Percentiles rank a stretch among this genome's conserved stretches.
phyloP scores from a whole-genome alignment of 2,113 vertebrate genomes.

The Esox niger region DNA sequence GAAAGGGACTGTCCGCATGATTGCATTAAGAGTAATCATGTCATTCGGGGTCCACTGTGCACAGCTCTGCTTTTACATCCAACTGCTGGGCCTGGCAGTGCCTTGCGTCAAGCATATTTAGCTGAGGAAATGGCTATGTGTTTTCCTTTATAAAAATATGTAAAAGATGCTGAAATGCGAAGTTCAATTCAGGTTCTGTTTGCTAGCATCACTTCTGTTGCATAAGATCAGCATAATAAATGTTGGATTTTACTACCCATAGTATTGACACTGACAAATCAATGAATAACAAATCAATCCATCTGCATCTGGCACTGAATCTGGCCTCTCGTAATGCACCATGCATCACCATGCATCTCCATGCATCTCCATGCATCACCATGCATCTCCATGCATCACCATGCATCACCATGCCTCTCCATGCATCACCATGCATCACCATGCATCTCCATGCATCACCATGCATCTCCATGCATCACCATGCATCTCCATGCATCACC shows the following conservation, averaged over 20 bases:
- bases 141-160: constrained; percentile 1
- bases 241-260: not conserved
- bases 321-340: not conserved
- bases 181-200: too few species aligned
- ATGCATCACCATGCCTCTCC: not conserved
- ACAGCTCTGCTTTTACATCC: not conserved
- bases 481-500: not conserved
- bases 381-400: not conserved
- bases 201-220: too few species aligned
- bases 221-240: too few species aligned
- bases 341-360: not conserved
- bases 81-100: not conserved
- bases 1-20: not conserved
- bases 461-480: not conserved
- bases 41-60: not conserved
- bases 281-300: not conserved
- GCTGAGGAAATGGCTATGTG: not conserved
- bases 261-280: not conserved
- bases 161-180: too few species aligned
- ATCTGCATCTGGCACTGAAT: not conserved
- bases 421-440: not conserved
- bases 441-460: not conserved
- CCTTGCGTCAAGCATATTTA: not conserved
- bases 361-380: not conserved
- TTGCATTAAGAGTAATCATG: not conserved